Conservation (phyloP, 2,797 vertebrate genomes). For the Carapus acus region DNA sequence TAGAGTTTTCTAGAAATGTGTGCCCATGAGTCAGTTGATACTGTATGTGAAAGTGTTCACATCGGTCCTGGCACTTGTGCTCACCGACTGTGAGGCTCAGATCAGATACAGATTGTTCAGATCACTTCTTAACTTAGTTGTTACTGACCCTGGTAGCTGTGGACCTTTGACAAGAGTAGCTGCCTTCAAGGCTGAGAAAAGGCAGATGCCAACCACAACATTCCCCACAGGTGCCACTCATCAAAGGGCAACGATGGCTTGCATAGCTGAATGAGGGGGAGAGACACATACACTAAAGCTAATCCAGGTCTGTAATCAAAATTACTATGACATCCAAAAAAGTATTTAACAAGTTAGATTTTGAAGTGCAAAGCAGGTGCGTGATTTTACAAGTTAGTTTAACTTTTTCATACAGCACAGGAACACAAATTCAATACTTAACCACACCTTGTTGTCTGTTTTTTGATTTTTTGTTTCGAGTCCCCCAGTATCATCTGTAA, state of each 20-base stretch:
- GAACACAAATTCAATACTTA: slow-evolving; percentile 41
- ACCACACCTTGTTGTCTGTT: slow-evolving; percentile 57
- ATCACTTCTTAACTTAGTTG: slow-evolving; percentile 17
- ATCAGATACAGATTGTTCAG: too few species aligned
- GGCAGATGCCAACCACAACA: slow-evolving; percentile 48
- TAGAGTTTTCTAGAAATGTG: slow-evolving; percentile 50
- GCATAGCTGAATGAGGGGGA: slow-evolving; percentile 1
- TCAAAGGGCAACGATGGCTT: slow-evolving; percentile 29
- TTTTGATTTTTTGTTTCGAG: slow-evolving; percentile 34
- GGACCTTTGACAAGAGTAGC: slow-evolving; percentile 51
- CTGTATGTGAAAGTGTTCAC: slow-evolving; percentile 14
- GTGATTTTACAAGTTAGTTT: slow-evolving; percentile 44
- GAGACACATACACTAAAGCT: background rate
- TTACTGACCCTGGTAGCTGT: slow-evolving; percentile 52
- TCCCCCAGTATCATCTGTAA: slow-evolving; percentile 57
- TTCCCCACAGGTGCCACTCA: slow-evolving; percentile 58
- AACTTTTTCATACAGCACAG: slow-evolving; percentile 24
- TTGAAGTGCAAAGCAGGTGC: too few species aligned
- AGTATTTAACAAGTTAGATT: too few species aligned
- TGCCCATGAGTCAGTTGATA: slow-evolving; percentile 6
- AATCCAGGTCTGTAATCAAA: too few species aligned
- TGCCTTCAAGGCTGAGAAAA: slow-evolving; percentile 36
- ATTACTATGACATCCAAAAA: too few species aligned
- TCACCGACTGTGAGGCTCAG: slow-evolving; percentile 10
- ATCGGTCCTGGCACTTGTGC: background rate